A percentile compares a stretch with the other conserved stretches of the same genome.
These are phyloP conservation scores for Scaptodrosophila lebanonensis DNA, from an alignment of 1,140 invertebrate genomes.

Conservation along the genomic window DNA sequence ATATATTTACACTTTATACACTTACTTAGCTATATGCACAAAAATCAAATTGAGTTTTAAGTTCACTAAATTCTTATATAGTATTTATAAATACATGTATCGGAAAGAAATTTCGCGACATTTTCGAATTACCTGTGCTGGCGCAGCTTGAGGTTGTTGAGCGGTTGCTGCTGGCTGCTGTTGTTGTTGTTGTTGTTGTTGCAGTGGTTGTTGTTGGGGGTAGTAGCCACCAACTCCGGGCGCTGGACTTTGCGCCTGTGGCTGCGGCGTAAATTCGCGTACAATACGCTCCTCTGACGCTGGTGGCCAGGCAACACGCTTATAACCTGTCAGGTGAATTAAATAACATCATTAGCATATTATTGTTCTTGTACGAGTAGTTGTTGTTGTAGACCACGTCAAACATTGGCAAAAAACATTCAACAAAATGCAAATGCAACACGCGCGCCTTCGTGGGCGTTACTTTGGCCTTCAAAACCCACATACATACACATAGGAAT, in stretches of 20 bases:
- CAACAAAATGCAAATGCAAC: conserved; percentile 67
- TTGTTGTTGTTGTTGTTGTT: conserved; percentile 12
- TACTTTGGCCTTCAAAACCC: conserved; percentile 43
- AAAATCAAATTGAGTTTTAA: conserved; percentile 6
- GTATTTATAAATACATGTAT: conserved; percentile 30
- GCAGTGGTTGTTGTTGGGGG: conserved; percentile 28
- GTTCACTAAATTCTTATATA: conserved; percentile 12
- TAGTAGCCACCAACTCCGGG: conserved; percentile 58
- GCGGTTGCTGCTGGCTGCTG: conserved; percentile 17
- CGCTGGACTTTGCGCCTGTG: conserved; percentile 68
- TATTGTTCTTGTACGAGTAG: conserved; percentile 7
- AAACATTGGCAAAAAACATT: conserved; percentile 26
- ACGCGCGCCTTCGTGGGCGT: conserved; percentile 56
- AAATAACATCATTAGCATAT: conserved; percentile 27
- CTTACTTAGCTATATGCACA: conserved; percentile 22
- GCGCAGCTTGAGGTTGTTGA: conserved; percentile 33
- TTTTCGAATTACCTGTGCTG: conserved; percentile 54
- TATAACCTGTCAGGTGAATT: conserved; percentile 80
- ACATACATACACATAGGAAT: background rate
- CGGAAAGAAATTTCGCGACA: conserved; percentile 5
- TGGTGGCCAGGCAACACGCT: conserved; percentile 90
- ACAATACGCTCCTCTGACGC: conserved; percentile 80
- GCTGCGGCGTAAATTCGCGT: conserved; percentile 80
- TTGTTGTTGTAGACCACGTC: too few relatives aligned
- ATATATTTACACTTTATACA: conserved; percentile 51